A percentile compares a stretch with the other conserved stretches of the same genome.
Conservation (phyloP, 2,797 vertebrate species). For the Margarornis squamiger region DNA sequence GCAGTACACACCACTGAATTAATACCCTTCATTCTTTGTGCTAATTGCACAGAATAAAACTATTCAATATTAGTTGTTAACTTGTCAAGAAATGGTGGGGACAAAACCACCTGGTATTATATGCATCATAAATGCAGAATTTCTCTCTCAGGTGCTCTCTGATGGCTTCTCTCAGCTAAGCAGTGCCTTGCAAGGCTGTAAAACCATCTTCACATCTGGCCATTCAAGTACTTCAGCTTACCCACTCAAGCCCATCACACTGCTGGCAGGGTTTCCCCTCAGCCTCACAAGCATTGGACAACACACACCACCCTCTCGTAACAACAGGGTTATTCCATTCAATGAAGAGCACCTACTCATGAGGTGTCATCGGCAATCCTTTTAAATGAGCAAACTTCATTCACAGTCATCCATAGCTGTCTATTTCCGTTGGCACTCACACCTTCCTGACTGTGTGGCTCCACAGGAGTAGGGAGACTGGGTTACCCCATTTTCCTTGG, state of each 20-base stretch:
- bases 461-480: fast-evolving
- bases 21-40: background rate
- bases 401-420: background rate
- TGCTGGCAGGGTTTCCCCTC: background rate
- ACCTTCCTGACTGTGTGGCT: background rate
- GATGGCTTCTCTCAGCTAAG: background rate
- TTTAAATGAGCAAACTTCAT: background rate
- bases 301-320: background rate
- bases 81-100: background rate
- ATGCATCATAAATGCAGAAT: background rate
- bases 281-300: background rate
- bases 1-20: fast-evolving
- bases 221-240: background rate
- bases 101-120: background rate
- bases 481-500: background rate
- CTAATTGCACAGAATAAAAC: background rate
- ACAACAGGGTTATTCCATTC: background rate
- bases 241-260: background rate
- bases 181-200: background rate
- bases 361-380: background rate
- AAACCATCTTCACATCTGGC: background rate
- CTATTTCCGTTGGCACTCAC: background rate
- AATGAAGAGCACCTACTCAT: fast-evolving
- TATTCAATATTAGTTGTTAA: background rate
- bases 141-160: background rate